A percentile compares a stretch with the other conserved stretches of the same genome.
Conservation (phyloP, 2,113 vertebrate species). For the Daubentonia madagascariensis region DNA sequence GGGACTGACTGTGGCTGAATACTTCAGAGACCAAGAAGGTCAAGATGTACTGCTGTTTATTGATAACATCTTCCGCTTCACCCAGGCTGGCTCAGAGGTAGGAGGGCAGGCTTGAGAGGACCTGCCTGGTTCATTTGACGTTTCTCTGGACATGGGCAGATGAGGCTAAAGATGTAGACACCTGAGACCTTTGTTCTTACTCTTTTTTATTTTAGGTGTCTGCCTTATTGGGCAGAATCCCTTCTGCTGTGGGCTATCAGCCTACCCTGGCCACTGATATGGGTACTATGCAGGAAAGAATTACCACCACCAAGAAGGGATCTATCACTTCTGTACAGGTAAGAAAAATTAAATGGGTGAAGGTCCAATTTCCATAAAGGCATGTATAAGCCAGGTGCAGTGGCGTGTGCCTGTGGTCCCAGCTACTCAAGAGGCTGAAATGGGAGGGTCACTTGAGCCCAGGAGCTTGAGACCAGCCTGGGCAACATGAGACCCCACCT, state of each 20-base stretch:
- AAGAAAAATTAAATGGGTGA: neutral
- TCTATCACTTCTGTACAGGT: conserved; percentile 97
- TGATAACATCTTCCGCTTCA: conserved; percentile 99
- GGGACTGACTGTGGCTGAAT: conserved; percentile 95
- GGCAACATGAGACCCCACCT: neutral
- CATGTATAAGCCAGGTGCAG: no score
- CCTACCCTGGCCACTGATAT: conserved; percentile 99
- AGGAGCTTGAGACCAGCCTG: neutral
- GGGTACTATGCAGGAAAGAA: conserved; percentile 99
- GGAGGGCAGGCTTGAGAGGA: neutral
- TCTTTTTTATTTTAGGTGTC: conserved; percentile 87
- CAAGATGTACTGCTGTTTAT: conserved; percentile 99
- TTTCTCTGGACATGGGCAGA: neutral
- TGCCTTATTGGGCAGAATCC: conserved; percentile 97
- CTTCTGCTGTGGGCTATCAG: conserved; percentile 98
- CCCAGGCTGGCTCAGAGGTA: conserved; percentile 98
- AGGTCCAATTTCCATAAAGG: neutral
- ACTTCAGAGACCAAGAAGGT: conserved; percentile 99
- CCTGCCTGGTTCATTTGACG: neutral
- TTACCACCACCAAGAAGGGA: conserved; percentile 98
- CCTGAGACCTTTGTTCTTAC: neutral
- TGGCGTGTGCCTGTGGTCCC: neutral
- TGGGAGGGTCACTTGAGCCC: neutral
- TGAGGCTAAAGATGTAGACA: neutral
- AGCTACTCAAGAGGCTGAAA: neutral